Base-by-base conservation (phyloP, 2,888 invertebrate species). In the Fragum sueziense region DNA sequence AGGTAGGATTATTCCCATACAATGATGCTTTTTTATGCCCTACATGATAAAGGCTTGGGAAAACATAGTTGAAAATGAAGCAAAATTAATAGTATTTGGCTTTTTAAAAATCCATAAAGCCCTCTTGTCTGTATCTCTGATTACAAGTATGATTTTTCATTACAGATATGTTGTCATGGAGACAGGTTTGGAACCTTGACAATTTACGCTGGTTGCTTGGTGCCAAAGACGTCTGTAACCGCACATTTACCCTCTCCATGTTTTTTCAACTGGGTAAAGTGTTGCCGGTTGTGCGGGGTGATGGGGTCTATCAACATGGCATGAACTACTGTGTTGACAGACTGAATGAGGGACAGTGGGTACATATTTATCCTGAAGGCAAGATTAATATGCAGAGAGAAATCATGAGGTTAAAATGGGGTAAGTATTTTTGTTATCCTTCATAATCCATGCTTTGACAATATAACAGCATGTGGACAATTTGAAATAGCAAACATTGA, bases 211-310 rank as follows among this genome's bases (percentile, higher is more conserved):
- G 99, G 98, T 96, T 97, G 71, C 94, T 98, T 88, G 97, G 98
- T 37, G 99, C 99, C 82, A 97, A 98, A 93, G 98, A 99, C 94
- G 98, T 99, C 93, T 98, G 98, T 94, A 99, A 98, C 94, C 97
- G 97, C 14, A 97, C 96, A 91, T 95, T 95, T 87, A 95, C 95
- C 92, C 97, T 97, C 94, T 95, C 97, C 69, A 95, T 96, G 90
- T 97, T 99, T 94, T 99, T 99, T 94, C 96, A 97, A 94, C 95
- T 96, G 84, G 99, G 99, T 91, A 97, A 97, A 94, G 97, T 97
- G 93, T 96, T 99, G 93, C 99, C 99, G 47, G 96, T 98, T 33
- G 95, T 98, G 85, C 95, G 99, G 89, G 81, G 81, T 0, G 78
- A 78, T 14, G 99, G 99, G 57, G 97, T 99, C 76, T 96, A 97